Evolutionary conservation across 2,888 invertebrate genomes (phyloP).

Genomic region (Lottia scabra): DNA sequence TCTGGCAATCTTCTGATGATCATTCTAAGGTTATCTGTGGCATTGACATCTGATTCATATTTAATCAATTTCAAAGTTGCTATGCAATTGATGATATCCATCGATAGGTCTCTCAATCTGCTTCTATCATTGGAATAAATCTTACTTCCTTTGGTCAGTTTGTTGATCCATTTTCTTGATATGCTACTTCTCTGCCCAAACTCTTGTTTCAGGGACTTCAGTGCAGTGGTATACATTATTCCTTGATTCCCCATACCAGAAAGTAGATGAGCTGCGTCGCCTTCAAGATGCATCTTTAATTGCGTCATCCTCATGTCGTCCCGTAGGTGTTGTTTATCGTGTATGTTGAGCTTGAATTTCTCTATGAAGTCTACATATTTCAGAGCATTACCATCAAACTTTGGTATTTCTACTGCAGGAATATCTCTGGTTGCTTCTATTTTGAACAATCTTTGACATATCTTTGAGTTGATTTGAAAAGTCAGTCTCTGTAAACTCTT

Average conservation of each 20-base stretch:
- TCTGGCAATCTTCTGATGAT: constrained; percentile 15
- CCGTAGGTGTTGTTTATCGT: constrained; percentile 11
- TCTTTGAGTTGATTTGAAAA: neutral
- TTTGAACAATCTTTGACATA: constrained; percentile 1
- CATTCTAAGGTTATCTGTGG: neutral
- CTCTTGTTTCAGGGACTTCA: constrained; percentile 18
- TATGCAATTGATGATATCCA: constrained; percentile 10
- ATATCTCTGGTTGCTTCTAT: constrained; percentile 1
- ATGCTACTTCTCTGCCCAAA: constrained; percentile 15
- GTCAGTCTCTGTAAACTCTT: neutral
- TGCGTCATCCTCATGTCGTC: constrained; percentile 18
- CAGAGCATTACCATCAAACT: constrained; percentile 14
- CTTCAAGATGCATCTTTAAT: constrained; percentile 8
- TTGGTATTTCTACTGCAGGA: neutral
- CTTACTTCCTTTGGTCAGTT: constrained; percentile 3
- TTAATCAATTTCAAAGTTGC: constrained; percentile 11
- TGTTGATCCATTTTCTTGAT: constrained; percentile 13
- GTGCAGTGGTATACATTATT: constrained; percentile 11
- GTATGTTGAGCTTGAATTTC: constrained; percentile 13
- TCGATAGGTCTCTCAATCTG: constrained; percentile 5
- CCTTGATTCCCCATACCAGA: constrained; percentile 11
- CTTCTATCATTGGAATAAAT: neutral
- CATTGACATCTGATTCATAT: neutral
- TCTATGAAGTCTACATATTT: constrained; percentile 16
- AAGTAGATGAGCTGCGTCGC: neutral